Conservation (phyloP, 2,113 vertebrate species). For the Pantherophis guttatus region DNA sequence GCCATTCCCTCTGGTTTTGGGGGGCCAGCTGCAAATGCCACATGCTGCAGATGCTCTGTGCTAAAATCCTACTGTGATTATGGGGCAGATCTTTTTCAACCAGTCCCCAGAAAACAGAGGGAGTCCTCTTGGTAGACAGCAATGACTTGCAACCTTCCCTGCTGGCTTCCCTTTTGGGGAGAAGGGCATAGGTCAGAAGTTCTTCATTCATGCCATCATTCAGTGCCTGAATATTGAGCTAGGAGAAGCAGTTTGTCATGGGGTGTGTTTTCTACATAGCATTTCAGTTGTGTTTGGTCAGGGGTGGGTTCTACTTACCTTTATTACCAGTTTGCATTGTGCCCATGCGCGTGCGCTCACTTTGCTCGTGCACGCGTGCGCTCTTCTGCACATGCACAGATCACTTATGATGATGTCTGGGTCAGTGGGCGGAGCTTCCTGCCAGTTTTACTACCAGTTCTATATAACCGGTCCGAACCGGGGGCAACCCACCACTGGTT, state of each 20-base stretch:
- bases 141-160: not conserved
- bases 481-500: too few species aligned
- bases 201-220: not conserved
- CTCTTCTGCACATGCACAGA: too few species aligned
- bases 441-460: too few species aligned
- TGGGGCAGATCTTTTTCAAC: not conserved
- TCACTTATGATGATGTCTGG: too few species aligned
- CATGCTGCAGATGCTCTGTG: not conserved
- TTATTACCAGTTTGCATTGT: too few species aligned
- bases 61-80: not conserved
- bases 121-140: not conserved
- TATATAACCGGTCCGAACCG: too few species aligned
- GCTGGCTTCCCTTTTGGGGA: not conserved
- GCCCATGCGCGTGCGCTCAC: too few species aligned
- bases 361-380: too few species aligned
- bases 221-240: not conserved
- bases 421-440: too few species aligned
- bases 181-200: not conserved
- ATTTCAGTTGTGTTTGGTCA: not conserved
- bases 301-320: too few species aligned
- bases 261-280: not conserved
- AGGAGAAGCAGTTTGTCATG: not conserved
- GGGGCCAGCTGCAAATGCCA: not conserved
- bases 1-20: not conserved
- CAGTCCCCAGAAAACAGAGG: not conserved